phyloP scores from a whole-genome alignment of 1,140 invertebrate genomes.

The Camponotus floridanus region DNA sequence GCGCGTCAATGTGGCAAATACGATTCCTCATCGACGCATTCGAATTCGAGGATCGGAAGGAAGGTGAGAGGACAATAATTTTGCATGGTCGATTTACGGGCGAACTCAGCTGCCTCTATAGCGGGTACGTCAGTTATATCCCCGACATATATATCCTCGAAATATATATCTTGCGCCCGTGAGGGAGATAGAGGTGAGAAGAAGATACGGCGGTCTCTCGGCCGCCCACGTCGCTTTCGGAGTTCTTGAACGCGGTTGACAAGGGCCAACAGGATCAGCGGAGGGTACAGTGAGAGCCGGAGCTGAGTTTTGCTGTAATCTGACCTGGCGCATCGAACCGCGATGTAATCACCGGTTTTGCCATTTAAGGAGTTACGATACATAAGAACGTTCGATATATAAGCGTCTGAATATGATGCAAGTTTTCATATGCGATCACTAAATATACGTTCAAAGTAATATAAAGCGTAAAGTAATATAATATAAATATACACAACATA shows the following conservation, averaged over 20 bases:
- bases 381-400: conserved; percentile 11
- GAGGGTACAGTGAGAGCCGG: conserved; percentile 29
- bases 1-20: conserved; percentile 41
- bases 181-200: conserved; percentile 25
- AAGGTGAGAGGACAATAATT: conserved; percentile 64
- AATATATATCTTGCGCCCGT: conserved; percentile 42
- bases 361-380: conserved; percentile 34
- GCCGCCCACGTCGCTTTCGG: conserved; percentile 70
- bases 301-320: conserved; percentile 65
- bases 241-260: conserved; percentile 65
- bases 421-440: conserved; percentile 10
- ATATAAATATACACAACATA: not conserved
- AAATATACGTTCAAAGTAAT: not conserved
- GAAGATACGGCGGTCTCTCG: conserved; percentile 23
- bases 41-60: conserved; percentile 57
- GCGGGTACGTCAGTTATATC: conserved; percentile 9
- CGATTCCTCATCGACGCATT: conserved; percentile 45
- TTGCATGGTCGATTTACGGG: conserved; percentile 71
- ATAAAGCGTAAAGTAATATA: not conserved
- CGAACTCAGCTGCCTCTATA: conserved; percentile 31
- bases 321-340: conserved; percentile 69
- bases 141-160: conserved; percentile 48
- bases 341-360: conserved; percentile 65
- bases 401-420: conserved; percentile 3
- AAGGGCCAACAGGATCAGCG: conserved; percentile 68